Evolutionary conservation across 2,888 invertebrate species (phyloP).

Genomic region (Margaritifera margaritifera): DNA sequence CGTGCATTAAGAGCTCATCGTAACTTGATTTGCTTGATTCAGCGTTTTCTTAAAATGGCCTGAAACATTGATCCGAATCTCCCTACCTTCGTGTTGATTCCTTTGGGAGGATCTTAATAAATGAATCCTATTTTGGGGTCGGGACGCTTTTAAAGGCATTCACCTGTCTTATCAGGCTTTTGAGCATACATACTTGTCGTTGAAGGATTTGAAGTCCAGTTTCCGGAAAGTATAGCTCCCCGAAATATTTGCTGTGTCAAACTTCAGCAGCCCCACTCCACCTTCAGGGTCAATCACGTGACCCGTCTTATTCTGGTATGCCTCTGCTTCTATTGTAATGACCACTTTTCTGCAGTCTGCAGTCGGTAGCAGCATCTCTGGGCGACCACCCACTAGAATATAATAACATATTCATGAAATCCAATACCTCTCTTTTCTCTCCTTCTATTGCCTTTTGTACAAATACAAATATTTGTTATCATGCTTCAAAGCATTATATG

Average conservation of each 20-base stretch:
- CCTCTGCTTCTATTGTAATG: constrained; percentile 55
- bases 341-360: constrained; percentile 44
- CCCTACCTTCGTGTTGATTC: too few species aligned
- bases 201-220: constrained; percentile 38
- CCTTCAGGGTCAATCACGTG: constrained; percentile 49
- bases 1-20: too few species aligned
- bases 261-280: constrained; percentile 42
- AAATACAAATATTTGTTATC: too few species aligned
- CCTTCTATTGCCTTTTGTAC: neutral
- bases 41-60: too few species aligned
- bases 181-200: constrained; percentile 28
- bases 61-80: too few species aligned
- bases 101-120: too few species aligned
- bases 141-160: too few species aligned
- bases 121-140: too few species aligned
- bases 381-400: constrained; percentile 47
- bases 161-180: too few species aligned
- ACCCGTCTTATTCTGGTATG: constrained; percentile 19
- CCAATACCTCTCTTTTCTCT: neutral
- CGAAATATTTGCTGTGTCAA: constrained; percentile 18
- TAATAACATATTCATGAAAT: neutral
- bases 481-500: too few species aligned
- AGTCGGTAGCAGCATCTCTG: constrained; percentile 51
- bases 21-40: too few species aligned
- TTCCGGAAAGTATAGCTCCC: constrained; percentile 14